These are phyloP conservation scores for Melanophora roralis DNA, from an alignment of 2,888 invertebrate genomes.

Conservation along the genomic window DNA sequence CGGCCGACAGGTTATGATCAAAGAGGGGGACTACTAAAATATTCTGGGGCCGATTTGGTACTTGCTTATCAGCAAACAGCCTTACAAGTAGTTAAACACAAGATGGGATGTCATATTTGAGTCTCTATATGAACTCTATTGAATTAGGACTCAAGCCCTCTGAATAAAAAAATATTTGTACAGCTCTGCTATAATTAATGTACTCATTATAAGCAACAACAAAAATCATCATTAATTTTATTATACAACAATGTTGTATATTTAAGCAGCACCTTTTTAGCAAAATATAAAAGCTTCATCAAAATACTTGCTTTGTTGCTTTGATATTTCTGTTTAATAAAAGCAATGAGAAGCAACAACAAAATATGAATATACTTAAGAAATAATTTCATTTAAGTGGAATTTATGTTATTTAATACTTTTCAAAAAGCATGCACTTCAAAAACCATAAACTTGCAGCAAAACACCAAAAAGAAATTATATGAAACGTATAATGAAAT, in stretches of 20 bases:
- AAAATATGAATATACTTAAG: slow-evolving; percentile 17
- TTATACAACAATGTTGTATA: slow-evolving; percentile 44
- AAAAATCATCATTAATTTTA: slow-evolving; percentile 15
- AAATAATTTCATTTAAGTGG: slow-evolving; percentile 58
- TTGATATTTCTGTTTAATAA: neutral
- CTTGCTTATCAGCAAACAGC: no score
- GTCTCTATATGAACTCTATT: no score
- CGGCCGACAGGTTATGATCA: no score
- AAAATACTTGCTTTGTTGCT: slow-evolving; percentile 25
- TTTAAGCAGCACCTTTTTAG: slow-evolving; percentile 39
- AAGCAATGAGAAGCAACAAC: neutral
- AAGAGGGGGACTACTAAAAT: no score
- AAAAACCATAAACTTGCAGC: slow-evolving; percentile 27
- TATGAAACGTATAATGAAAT: slow-evolving; percentile 45
- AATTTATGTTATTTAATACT: slow-evolving; percentile 62
- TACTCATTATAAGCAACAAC: neutral
- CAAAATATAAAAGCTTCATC: neutral
- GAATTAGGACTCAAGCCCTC: no score
- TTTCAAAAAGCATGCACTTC: slow-evolving; percentile 58
- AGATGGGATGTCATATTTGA: no score
- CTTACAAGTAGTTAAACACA: no score
- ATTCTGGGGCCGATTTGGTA: no score
- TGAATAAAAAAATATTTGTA: neutral
- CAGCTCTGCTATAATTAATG: neutral
- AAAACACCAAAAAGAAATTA: slow-evolving; percentile 16